Conservation (phyloP, 2,113 vertebrate genomes). For the Barbus barbus region DNA sequence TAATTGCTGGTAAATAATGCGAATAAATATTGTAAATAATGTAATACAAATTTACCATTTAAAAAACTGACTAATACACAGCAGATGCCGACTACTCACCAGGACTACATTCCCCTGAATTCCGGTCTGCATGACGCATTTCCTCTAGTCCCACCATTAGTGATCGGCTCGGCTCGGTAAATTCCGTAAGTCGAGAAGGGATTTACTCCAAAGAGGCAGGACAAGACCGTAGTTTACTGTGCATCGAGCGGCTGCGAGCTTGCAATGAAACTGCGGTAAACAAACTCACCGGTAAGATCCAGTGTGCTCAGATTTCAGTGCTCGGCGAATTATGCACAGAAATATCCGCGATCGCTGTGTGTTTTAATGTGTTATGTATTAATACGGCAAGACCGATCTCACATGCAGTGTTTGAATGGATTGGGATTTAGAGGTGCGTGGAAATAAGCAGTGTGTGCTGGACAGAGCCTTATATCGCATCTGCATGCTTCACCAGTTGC, state of each 20-base stretch:
- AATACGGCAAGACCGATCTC: neutral
- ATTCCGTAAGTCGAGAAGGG: conserved; percentile 62
- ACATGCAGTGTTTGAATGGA: conserved; percentile 39
- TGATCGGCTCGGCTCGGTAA: conserved; percentile 62
- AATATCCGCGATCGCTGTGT: neutral
- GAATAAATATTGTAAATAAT: neutral
- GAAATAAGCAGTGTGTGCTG: conserved; percentile 35
- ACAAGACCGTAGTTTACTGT: conserved; percentile 56
- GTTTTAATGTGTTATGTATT: neutral
- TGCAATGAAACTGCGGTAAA: conserved; percentile 66
- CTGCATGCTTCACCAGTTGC: conserved; percentile 37
- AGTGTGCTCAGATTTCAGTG: conserved; percentile 52
- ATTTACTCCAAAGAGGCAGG: conserved; percentile 61
- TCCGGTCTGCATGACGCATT: conserved; percentile 73
- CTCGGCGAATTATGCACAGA: conserved; percentile 34
- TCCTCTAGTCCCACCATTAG: conserved; percentile 62
- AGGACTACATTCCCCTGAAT: conserved; percentile 68
- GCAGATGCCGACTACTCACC: neutral
- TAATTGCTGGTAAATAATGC: neutral
- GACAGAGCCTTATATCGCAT: conserved; percentile 13
- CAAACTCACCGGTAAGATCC: conserved; percentile 68
- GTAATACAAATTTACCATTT: neutral
- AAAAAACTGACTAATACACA: neutral
- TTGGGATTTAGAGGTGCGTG: conserved; percentile 41
- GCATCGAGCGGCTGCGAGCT: conserved; percentile 60